Evolutionary conservation across 1,140 invertebrate species (phyloP), one percentile per base, ranked within the genome.

Genomic region (Eulimnadia texana): DNA sequence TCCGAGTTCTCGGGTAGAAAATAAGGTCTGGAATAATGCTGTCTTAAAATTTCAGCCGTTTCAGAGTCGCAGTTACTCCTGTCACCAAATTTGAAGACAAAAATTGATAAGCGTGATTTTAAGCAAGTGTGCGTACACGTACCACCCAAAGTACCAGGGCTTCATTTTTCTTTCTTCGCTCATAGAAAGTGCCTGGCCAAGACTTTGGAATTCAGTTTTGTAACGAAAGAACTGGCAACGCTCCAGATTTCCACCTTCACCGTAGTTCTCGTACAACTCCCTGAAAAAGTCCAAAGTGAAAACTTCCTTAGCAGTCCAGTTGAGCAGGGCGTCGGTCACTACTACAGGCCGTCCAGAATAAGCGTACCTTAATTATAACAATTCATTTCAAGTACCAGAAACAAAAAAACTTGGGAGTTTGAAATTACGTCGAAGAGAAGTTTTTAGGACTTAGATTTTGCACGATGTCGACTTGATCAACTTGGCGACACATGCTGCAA

Each of bases 211-310:
- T 57, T 88, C 88, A 0, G 90, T 93, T 70, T 90, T 83, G 70
- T 95, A 96, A 0, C 89, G 86, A 69, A 95, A 90, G 72, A 93
- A 96, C 70, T 93, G 92, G 67, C 93, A 96, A 56, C 81, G 78
- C 33, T 24, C 62, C 60, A 73, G 73, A 49, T 74, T 76, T 52
- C 69, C 58, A 61, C 71, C 73, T 55, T 73, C 62, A 1, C 80
- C 77, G 66, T 55, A 74, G 73, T 23, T 72, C 66, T 54, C 67
- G 65, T 93, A 93, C 28, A 93, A 73, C 2, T 82, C 71, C 65
- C 84, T 84, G 68, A 94, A 90, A 71, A 89, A 93, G 42, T 81
- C 71, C 69, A 85, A 93, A 65, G 79, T 81, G 67, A 85, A 84
- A 13, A 79, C 74, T 20, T 78, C 66, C 61, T 80, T 72, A 3